Percentiles rank a stretch among this genome's conserved stretches.
Conservation (phyloP, 2,113 vertebrate species). For the Odobenus rosmarus region DNA sequence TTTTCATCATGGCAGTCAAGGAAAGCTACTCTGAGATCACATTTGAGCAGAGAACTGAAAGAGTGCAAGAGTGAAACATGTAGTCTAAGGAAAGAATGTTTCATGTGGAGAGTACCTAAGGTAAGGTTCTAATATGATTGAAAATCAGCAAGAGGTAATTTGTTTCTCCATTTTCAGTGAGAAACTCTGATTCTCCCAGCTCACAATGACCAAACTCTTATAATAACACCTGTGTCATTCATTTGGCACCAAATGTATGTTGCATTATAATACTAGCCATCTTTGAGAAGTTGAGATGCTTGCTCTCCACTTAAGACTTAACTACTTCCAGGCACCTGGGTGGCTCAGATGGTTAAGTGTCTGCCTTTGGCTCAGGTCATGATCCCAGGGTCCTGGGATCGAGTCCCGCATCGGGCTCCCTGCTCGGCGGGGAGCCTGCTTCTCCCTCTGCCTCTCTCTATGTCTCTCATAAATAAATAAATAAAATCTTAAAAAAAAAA, state of each 20-base stretch:
- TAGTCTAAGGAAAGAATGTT: background rate
- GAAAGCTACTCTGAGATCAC: background rate
- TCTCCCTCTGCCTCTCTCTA: too few species aligned
- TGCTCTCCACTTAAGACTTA: background rate
- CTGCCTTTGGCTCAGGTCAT: too few species aligned
- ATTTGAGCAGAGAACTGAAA: background rate
- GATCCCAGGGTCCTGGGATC: too few species aligned
- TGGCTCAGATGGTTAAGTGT: too few species aligned
- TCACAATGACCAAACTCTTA: background rate
- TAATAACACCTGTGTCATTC: background rate
- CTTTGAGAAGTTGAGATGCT: background rate
- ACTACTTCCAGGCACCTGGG: background rate
- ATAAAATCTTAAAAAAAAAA: too few species aligned
- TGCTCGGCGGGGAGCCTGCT: too few species aligned
- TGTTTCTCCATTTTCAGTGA: background rate
- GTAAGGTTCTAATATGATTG: background rate
- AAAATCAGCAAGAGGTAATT: background rate
- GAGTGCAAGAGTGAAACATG: background rate
- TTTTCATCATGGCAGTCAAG: background rate
- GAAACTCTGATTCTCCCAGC: background rate
- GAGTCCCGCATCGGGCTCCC: too few species aligned
- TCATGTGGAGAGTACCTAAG: background rate
- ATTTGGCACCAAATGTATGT: background rate
- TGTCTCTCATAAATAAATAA: too few species aligned
- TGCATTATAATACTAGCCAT: background rate